Evolutionary conservation across 2,797 vertebrate species (phyloP), one percentile per base, ranked within the genome.

Genomic region (Phataginus tricuspis): DNA sequence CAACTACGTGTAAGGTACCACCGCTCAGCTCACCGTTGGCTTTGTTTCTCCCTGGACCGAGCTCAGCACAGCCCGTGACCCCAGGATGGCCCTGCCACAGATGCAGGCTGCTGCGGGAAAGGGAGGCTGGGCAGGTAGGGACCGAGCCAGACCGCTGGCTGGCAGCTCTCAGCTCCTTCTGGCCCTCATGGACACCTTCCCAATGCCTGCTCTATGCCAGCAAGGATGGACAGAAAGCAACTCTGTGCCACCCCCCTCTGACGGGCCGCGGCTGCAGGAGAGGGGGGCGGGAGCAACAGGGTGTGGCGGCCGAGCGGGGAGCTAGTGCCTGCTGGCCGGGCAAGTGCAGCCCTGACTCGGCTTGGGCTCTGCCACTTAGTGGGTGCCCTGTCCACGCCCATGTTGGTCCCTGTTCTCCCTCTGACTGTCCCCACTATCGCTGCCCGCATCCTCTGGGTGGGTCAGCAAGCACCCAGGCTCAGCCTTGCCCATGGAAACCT

Each of bases 1-100:
- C 93, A 99, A 99, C 98, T 99, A 99, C 10, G 99, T 99, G 97
- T 99, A 97, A 93, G 99, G 97, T 68, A 11, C 55, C 21, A 0
- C 51, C 0, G 1, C 31, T 31, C 71, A 1, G 2, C 49, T 51
- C 29, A 31, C 42, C 34, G 14, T 14, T 2, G 7, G 21, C 86
- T 85, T 85, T 42, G 75, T 39, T 34, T 74, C 42, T 74, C 66
- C 78, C 68, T 7, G 37, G 59, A 95, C 77, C 45, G 86, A 86
- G 11, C 80, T 94, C 23, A 1, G 39, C 0, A 9, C 11, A 3
- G 78, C 63, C 90, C n/a, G 59, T 34, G 90, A 93, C 61, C 51
- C 42, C n/a, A 16, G 71, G 69, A 85, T 2, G 25, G 78, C 61
- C 13, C 27, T 8, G 53, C 71, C 12, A 0, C 3, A 5, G 10